Conservation (phyloP, 2,888 invertebrate species). For the Standfussiana lucernea region DNA sequence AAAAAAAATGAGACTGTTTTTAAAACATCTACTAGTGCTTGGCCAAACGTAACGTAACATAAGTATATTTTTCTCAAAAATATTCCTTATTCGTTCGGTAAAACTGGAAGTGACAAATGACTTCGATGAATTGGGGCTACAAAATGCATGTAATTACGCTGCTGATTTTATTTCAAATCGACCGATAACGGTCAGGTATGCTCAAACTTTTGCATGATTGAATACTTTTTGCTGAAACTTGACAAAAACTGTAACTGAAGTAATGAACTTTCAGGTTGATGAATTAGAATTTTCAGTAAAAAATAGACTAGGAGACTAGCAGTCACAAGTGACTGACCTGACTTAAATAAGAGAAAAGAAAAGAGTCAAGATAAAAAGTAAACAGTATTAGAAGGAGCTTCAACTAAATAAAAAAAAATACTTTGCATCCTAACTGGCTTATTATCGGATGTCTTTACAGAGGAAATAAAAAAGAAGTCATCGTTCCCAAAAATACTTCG, state of each 20-base stretch:
- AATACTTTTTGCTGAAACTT: conserved; percentile 39
- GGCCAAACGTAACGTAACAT: conserved; percentile 45
- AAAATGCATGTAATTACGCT: conserved; percentile 35
- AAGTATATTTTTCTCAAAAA: conserved; percentile 25
- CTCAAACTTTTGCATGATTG: background rate
- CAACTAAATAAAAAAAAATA: background rate
- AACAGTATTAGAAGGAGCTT: background rate
- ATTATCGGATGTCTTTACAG: background rate
- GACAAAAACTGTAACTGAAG: conserved; percentile 21
- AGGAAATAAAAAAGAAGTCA: background rate
- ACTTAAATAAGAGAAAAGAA: background rate
- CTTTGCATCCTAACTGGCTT: background rate
- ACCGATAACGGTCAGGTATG: conserved; percentile 13
- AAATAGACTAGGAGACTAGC: background rate
- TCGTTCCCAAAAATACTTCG: background rate
- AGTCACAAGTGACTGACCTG: background rate
- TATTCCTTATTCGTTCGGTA: conserved; percentile 50
- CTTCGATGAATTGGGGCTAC: conserved; percentile 66
- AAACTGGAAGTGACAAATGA: conserved; percentile 74
- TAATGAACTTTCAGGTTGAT: conserved; percentile 26
- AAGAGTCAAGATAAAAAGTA: background rate
- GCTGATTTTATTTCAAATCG: conserved; percentile 14
- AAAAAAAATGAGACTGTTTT: background rate
- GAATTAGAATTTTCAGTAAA: conserved; percentile 18
- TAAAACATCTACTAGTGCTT: background rate